Evolutionary conservation across 2,113 vertebrate species (phyloP).

Genomic region (Psilopogon haemacephalus): DNA sequence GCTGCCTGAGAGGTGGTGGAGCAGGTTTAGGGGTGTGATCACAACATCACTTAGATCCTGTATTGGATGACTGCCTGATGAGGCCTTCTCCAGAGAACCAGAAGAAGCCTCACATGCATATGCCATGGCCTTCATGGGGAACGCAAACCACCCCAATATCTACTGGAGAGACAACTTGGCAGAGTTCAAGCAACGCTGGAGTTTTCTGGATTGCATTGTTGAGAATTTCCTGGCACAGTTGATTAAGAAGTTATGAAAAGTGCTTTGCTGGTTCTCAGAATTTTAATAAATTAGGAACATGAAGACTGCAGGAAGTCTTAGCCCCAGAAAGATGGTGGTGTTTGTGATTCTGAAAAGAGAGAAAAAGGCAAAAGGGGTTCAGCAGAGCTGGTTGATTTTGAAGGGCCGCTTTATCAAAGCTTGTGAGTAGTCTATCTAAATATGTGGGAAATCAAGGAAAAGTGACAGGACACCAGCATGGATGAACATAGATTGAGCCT

Average conservation of each 20-base stretch:
- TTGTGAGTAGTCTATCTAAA: not conserved
- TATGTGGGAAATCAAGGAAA: not conserved
- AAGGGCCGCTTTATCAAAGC: not conserved
- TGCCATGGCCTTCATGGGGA: not conserved
- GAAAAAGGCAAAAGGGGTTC: not conserved
- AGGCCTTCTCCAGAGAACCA: not conserved
- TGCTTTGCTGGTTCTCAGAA: not conserved
- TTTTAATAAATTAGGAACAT: not conserved
- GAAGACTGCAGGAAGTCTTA: not conserved
- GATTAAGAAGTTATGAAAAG: not conserved
- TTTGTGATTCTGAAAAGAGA: not conserved
- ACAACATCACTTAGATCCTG: not conserved
- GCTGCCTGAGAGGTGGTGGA: not conserved
- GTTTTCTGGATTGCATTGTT: not conserved
- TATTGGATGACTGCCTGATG: not conserved
- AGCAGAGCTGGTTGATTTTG: not conserved
- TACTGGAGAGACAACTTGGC: not conserved
- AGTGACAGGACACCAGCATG: not conserved
- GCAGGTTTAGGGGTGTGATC: not conserved
- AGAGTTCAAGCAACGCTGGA: not conserved
- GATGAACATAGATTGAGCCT: not conserved
- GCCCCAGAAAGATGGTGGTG: accelerated
- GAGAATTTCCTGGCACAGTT: not conserved
- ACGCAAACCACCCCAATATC: not conserved
- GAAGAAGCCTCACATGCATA: not conserved